These are phyloP conservation scores for Osmoderma eremita DNA, from an alignment of 2,888 invertebrate species.

Conservation along the genomic window DNA sequence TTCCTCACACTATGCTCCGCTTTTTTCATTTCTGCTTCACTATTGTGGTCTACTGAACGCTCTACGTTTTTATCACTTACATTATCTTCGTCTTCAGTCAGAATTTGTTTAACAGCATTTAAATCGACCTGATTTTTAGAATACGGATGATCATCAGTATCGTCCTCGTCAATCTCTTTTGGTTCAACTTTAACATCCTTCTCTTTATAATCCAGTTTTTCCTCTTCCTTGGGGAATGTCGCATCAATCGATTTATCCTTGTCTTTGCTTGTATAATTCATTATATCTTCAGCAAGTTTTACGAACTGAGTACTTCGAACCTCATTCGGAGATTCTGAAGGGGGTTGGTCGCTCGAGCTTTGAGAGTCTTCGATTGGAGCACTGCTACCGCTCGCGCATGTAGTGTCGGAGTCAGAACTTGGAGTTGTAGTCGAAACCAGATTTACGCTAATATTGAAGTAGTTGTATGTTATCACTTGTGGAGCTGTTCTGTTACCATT, in stretches of 20 bases:
- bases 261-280: neutral
- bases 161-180: neutral
- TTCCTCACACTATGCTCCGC: neutral
- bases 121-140: neutral
- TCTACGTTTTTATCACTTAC: neutral
- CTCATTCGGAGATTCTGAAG: too few relatives aligned
- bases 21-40: constrained; percentile 9
- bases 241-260: neutral
- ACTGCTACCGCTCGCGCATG: too few relatives aligned
- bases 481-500: neutral
- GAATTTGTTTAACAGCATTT: neutral
- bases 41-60: constrained; percentile 8
- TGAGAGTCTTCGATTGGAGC: too few relatives aligned
- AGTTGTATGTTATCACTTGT: constrained; percentile 27
- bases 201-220: neutral
- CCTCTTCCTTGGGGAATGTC: neutral
- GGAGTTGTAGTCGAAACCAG: constrained; percentile 3
- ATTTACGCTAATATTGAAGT: constrained; percentile 36
- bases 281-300: neutral
- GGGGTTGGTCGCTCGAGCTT: neutral
- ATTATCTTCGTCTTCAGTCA: neutral
- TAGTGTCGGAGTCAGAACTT: neutral
- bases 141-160: neutral
- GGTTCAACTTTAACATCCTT: neutral
- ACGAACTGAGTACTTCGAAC: neutral